Evolutionary conservation across 1,140 invertebrate genomes (phyloP).

Genomic region (Bombus sylvicola): DNA sequence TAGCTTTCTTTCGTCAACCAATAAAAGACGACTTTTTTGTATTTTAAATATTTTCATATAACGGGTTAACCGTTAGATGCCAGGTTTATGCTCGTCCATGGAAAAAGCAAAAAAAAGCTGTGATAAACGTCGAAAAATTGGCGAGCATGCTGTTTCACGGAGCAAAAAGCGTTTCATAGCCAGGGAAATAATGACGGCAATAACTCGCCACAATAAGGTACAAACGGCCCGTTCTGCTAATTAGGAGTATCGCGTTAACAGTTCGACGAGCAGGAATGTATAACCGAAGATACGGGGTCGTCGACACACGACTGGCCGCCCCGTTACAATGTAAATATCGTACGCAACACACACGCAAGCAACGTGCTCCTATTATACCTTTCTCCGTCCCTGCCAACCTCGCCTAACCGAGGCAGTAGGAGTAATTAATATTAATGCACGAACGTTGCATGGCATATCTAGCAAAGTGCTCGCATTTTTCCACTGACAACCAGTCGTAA

Average conservation of each 20-base stretch:
- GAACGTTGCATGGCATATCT: neutral
- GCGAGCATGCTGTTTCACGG: neutral
- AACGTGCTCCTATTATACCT: conserved; percentile 56
- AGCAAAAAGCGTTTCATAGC: conserved; percentile 1
- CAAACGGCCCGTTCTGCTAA: conserved; percentile 69
- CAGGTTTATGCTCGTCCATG: neutral
- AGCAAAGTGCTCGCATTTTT: neutral
- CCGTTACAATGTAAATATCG: conserved; percentile 65
- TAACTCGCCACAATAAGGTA: conserved; percentile 40
- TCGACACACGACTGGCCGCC: conserved; percentile 63
- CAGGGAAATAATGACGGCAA: conserved; percentile 26
- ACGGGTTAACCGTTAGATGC: neutral
- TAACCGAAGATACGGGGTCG: conserved; percentile 65
- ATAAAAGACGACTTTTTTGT: neutral
- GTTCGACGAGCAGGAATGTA: conserved; percentile 59
- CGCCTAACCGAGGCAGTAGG: neutral
- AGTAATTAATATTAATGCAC: conserved; percentile 59
- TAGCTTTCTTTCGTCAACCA: neutral
- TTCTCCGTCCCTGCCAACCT: conserved; percentile 36
- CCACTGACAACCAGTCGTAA: too few relatives aligned
- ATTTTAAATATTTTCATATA: too few relatives aligned
- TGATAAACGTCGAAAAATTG: conserved; percentile 4
- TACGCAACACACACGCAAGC: conserved; percentile 46
- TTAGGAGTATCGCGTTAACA: conserved; percentile 75
- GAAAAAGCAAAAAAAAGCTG: neutral